These are phyloP conservation scores for Camelus dromedarius DNA, from an alignment of 2,113 vertebrate species.

Conservation along the genomic window DNA sequence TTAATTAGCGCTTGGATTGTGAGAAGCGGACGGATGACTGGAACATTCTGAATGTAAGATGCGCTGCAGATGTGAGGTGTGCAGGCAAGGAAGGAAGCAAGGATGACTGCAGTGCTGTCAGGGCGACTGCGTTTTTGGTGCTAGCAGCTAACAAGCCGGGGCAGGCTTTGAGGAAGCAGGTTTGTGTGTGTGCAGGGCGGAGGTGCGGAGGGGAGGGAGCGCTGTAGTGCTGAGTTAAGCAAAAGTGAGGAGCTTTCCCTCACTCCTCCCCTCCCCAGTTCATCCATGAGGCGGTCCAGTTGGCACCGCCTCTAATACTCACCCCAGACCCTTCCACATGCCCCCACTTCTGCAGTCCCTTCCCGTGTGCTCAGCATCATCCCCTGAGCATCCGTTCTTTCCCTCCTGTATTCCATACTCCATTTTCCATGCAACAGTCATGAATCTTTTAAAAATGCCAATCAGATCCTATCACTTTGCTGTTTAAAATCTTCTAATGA, in stretches of 20 bases:
- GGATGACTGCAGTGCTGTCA: background rate
- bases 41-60: background rate
- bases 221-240: rapidly evolving
- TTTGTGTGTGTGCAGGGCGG: rapidly evolving
- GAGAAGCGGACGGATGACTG: background rate
- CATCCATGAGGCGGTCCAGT: rapidly evolving
- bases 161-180: background rate
- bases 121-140: background rate
- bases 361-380: too few relatives aligned
- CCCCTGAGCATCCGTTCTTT: rapidly evolving
- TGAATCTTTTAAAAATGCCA: background rate
- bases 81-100: background rate
- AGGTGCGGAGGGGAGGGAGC: rapidly evolving
- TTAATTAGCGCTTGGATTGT: too few relatives aligned
- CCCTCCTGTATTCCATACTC: too few relatives aligned
- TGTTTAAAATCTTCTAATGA: background rate
- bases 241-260: rapidly evolving
- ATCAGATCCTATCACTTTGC: background rate
- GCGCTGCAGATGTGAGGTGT: rapidly evolving
- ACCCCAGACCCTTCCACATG: too few relatives aligned
- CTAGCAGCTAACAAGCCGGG: rapidly evolving
- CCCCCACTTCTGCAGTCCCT: rapidly evolving
- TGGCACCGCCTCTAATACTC: rapidly evolving
- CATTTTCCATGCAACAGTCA: background rate
- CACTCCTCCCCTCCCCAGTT: rapidly evolving